phyloP scores from a whole-genome alignment of 2,797 vertebrate genomes.

The Brachymystax lenok region DNA sequence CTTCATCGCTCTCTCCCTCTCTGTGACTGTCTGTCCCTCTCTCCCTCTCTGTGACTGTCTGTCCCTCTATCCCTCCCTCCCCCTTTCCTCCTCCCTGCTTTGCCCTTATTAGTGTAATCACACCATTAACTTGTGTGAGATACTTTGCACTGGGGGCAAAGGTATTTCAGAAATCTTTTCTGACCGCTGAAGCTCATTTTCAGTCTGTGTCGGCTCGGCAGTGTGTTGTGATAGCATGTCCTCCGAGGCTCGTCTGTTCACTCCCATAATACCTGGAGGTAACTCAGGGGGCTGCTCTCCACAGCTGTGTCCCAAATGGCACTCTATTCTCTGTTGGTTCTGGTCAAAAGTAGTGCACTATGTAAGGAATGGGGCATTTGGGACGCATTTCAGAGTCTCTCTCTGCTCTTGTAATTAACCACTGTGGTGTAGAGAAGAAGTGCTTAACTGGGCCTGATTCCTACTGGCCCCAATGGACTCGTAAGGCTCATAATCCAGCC shows the following conservation, averaged over 20 bases:
- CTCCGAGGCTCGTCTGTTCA: slow-evolving; percentile 21
- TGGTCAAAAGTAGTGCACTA: neutral
- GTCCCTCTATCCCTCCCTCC: neutral
- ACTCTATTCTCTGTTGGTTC: neutral
- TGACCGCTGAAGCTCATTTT: neutral
- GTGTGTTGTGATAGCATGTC: slow-evolving; percentile 28
- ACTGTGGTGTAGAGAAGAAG: slow-evolving; percentile 12
- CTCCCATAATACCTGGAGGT: slow-evolving; percentile 11
- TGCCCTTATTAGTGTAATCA: slow-evolving; percentile 49
- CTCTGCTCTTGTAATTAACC: slow-evolving; percentile 29
- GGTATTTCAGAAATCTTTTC: slow-evolving; percentile 48
- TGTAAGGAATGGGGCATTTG: neutral
- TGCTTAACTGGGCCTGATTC: slow-evolving; percentile 26
- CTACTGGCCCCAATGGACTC: neutral
- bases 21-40: neutral
- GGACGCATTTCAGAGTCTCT: neutral
- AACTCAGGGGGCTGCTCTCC: slow-evolving; percentile 11
- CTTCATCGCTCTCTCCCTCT: neutral
- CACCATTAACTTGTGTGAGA: slow-evolving; percentile 47
- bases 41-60: neutral
- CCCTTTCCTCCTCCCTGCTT: slow-evolving; percentile 15
- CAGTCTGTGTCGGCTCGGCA: slow-evolving; percentile 6
- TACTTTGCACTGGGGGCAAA: slow-evolving; percentile 44
- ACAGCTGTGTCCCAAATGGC: neutral
- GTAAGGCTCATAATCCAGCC: neutral